Base-by-base conservation (phyloP, 53 echinoderm and acorn worm species). In the Antedon mediterranea region DNA sequence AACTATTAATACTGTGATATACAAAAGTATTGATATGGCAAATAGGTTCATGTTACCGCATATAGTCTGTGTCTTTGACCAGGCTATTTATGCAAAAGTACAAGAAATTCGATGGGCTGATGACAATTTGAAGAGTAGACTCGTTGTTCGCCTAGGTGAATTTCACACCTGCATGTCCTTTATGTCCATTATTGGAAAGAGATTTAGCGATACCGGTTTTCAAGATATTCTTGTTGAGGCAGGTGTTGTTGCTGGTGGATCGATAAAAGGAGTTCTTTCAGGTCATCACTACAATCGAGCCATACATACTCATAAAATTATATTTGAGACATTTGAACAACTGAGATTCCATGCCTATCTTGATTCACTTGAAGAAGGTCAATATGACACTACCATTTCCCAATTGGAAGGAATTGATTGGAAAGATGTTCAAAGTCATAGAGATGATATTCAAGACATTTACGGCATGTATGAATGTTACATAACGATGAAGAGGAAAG, bases 171-270 rank as follows among this genome's bases (percentile, higher is more conserved):
- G 15, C 4, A 83, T 87, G 87, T 75, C 79, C 6, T 33, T 79
- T 23, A 43, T 85, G 34, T 81, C 78, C 30, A 74, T 75, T 33
- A 74, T 88, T 5, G 88, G 88, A 31, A 85, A 42, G 30, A 34
- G 79, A n/a, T 88, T 74, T 75, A 34, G 74, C 31, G 91, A 91
- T 44, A 91, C 85, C 34, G 91, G 91, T 28, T 81, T 91, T 23
- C 43, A 88, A 34, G 79, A 88, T 73, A 81, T 88, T 33, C 76
- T 88, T 9, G 88, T 88, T 75, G 88, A 85, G 34, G 77, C 85
- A 9, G 82, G 76, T 27, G 33, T 88, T 70, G 43, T 86, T 32
- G 82, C 86, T 30, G 43, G 71, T 33, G 91, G 88, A 0, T 91
- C 86, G 76, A 81, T 86, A 13, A 87, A 87, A 72, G 82, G 82